Evolutionary conservation across 1,140 invertebrate genomes (phyloP), one percentile per base, ranked within the genome.

Genomic region (Drosophila sproati): DNA sequence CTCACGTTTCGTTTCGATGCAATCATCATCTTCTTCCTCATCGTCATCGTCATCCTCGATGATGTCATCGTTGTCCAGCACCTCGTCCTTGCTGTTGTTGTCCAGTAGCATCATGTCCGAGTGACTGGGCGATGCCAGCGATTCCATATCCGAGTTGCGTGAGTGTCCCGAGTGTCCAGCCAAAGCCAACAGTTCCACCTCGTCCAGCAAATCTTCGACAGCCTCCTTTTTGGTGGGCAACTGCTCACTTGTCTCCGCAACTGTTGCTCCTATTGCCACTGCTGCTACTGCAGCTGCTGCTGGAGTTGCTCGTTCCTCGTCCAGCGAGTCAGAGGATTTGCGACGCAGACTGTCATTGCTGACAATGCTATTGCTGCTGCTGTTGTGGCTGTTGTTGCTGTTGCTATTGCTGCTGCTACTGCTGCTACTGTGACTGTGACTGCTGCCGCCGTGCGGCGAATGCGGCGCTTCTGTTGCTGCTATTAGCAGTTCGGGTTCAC

Each of bases 51-150:
- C 94, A 8, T 87, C 72, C 31, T 74, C 72, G 37, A 74, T 70
- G 35, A 74, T 74, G 60, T 93, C 93, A 35, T 95, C 94, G 51
- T 94, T 94, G 39, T 87, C 94, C 41, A 93, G 93, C 60, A 94
- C 94, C 82, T 96, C 95, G 4, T 96, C 94, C 91, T 96, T 96
- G 69, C 94, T 94, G 62, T 94, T 94, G 28, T 95, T 94, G 28
- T 95, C 94, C 68, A 94, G 93, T 55, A 94, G 91, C 69, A 94
- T 89, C 70, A 95, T 95, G 52, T 93, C 93, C 8, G 95, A 94
- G 62, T 93, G 93, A n/a, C 94, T 94, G 5, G 94, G 94, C 62
- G 95, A 95, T 41, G 96, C 95, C 51, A 96, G 93, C 56, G 96
- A 96, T 35, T 92, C 91, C 35, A 92, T 54, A 71, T 92, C 91